A percentile compares a stretch with the other conserved stretches of the same genome.
Conservation (phyloP, 2,797 vertebrate species). For the Enteromius argenteus region DNA sequence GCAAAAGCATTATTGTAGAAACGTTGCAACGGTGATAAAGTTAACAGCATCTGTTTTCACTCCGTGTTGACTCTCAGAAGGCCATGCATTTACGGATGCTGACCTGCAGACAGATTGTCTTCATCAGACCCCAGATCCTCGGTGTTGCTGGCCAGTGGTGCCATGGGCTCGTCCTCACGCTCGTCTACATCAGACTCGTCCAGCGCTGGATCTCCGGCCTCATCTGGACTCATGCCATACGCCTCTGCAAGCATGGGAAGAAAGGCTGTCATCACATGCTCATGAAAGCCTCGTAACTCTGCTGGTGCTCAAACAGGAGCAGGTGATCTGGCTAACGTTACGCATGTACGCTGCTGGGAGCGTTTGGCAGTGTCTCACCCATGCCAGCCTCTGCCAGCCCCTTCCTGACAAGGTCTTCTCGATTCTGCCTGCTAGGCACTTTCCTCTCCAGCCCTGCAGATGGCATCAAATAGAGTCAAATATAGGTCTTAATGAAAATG, state of each 20-base stretch:
- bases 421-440: slow-evolving; percentile 82
- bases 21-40: neutral
- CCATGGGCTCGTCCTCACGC: slow-evolving; percentile 71
- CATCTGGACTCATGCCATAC: slow-evolving; percentile 71
- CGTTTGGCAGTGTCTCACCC: slow-evolving; percentile 74
- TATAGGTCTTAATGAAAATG: neutral
- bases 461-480: slow-evolving; percentile 55
- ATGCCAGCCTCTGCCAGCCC: slow-evolving; percentile 83
- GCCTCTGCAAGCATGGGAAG: slow-evolving; percentile 65
- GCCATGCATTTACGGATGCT: neutral
- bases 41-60: no score
- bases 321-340: slow-evolving; percentile 22
- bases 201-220: slow-evolving; percentile 70
- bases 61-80: neutral
- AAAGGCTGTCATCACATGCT: slow-evolving; percentile 41
- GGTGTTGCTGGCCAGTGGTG: slow-evolving; percentile 72
- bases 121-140: slow-evolving; percentile 77
- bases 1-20: neutral
- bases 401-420: slow-evolving; percentile 86
- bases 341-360: neutral
- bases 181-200: slow-evolving; percentile 75
- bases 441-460: slow-evolving; percentile 88
- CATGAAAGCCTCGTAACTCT: slow-evolving; percentile 33
- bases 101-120: slow-evolving; percentile 76
- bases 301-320: slow-evolving; percentile 6